Conservation (phyloP, 2,888 invertebrate genomes). For the Lithophane ornitopus region DNA sequence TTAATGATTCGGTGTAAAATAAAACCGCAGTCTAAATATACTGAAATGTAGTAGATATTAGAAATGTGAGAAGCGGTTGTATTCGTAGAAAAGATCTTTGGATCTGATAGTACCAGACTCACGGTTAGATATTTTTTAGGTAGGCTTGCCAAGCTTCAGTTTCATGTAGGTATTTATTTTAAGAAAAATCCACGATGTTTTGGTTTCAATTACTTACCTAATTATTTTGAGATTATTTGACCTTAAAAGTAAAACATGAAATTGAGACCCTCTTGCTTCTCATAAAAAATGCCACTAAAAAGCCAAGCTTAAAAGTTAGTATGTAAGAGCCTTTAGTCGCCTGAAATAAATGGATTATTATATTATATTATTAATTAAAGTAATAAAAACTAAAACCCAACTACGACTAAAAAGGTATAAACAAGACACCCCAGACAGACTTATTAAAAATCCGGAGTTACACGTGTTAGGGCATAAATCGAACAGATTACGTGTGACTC, state of each 20-base stretch:
- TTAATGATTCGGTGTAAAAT: constrained; percentile 18
- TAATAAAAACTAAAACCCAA: no score
- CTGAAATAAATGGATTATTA: no score
- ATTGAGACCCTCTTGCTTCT: not conserved
- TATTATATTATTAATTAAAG: no score
- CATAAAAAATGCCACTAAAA: not conserved
- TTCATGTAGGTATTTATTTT: not conserved
- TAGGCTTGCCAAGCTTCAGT: not conserved
- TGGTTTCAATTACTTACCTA: no score
- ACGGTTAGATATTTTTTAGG: not conserved
- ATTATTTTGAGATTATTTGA: not conserved
- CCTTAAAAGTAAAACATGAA: not conserved
- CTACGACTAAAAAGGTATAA: no score
- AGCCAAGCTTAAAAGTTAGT: no score
- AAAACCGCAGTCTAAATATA: not conserved
- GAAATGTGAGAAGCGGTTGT: constrained; percentile 20
- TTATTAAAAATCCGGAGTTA: no score
- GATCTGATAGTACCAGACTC: not conserved
- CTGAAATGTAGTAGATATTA: constrained; percentile 3
- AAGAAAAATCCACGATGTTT: not conserved
- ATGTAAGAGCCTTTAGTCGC: no score
- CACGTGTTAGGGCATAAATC: no score
- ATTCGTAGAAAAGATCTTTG: constrained; percentile 13
- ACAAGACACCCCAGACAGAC: no score
- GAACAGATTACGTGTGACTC: no score